Percentiles rank a stretch among this genome's conserved stretches.
Conservation (phyloP, 2,888 invertebrate species). For the Mechanitis messenoides region DNA sequence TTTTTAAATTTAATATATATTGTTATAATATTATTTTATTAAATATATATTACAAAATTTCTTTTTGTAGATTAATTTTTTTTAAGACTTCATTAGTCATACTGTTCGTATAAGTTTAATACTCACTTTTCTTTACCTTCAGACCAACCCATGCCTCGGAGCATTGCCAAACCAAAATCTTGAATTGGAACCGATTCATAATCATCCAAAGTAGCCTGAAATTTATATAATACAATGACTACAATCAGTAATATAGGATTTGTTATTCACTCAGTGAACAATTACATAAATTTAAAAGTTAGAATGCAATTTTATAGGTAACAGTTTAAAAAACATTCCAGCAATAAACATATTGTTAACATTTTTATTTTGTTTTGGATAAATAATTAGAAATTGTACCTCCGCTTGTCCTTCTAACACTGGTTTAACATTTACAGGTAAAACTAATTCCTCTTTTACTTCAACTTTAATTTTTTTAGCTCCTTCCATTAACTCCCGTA, state of each 20-base stretch:
- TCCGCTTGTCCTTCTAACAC: conserved; percentile 79
- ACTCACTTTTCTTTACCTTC: conserved; percentile 76
- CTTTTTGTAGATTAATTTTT: too few species aligned
- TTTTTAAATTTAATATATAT: too few species aligned
- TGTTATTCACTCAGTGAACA: too few species aligned
- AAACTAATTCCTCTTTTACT: conserved; percentile 56
- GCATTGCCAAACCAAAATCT: conserved; percentile 94
- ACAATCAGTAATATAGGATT: too few species aligned
- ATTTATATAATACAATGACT: conserved; percentile 25
- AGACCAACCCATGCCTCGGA: conserved; percentile 96
- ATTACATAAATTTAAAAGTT: too few species aligned
- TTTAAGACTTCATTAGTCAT: neutral
- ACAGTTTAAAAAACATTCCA: too few species aligned
- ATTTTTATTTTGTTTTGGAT: too few species aligned
- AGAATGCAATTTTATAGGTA: too few species aligned
- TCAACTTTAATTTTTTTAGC: conserved; percentile 57
- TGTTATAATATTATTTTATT: too few species aligned
- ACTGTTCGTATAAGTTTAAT: conserved; percentile 42
- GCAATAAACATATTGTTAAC: too few species aligned
- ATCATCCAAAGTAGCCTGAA: conserved; percentile 80
- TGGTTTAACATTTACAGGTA: conserved; percentile 78
- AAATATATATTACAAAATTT: too few species aligned
- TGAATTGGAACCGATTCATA: conserved; percentile 83
- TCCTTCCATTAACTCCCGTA: conserved; percentile 82
- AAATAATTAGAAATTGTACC: conserved; percentile 41